These are phyloP conservation scores for Spodoptera exigua DNA, from an alignment of 2,888 invertebrate species.

Conservation along the genomic window DNA sequence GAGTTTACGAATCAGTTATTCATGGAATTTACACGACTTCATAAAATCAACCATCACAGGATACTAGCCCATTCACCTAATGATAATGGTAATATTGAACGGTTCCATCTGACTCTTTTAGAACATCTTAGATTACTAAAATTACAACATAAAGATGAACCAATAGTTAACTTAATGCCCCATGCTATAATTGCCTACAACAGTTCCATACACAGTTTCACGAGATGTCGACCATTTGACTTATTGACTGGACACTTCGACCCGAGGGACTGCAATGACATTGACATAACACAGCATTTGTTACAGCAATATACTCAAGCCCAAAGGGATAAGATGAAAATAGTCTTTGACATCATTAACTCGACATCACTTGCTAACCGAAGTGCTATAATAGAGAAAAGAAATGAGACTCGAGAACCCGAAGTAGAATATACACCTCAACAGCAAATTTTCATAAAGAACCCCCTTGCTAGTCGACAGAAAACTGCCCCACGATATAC, in stretches of 20 bases:
- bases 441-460: slow-evolving; percentile 2
- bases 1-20: slow-evolving; percentile 36
- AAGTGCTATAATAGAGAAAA: not conserved
- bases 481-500: not conserved
- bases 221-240: slow-evolving; percentile 53
- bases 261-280: not conserved
- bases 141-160: slow-evolving; percentile 24
- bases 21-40: slow-evolving; percentile 31
- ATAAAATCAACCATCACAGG: slow-evolving; percentile 49
- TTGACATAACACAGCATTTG: not conserved
- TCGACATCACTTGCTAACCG: not conserved
- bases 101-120: slow-evolving; percentile 37
- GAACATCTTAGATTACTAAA: too few species aligned
- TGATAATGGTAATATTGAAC: slow-evolving; percentile 45
- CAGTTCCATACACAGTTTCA: slow-evolving; percentile 51
- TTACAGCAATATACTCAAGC: not conserved
- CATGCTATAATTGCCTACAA: slow-evolving; percentile 54
- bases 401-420: not conserved
- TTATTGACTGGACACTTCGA: slow-evolving; percentile 49
- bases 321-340: not conserved
- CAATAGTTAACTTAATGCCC: slow-evolving; percentile 23
- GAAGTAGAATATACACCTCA: not conserved
- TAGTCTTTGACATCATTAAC: not conserved
- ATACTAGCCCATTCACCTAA: slow-evolving; percentile 38
- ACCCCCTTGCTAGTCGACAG: not conserved